Percentiles rank a stretch among this genome's conserved stretches.
Evolutionary conservation across 2,888 invertebrate species (phyloP).

Genomic region (Eupeodes luniger): DNA sequence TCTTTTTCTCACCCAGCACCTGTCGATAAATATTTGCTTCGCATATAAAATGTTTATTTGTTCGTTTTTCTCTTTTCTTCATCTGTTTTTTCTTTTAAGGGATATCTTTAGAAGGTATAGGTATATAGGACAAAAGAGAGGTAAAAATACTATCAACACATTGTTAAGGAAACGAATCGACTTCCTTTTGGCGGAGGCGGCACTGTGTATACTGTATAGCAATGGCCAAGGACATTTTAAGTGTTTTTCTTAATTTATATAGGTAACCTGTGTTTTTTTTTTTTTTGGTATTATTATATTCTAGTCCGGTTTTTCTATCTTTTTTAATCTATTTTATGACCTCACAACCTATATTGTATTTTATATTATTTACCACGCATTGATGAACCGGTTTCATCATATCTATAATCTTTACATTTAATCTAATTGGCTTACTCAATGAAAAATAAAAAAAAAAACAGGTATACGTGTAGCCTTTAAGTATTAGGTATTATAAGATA

Average conservation of each 20-base stretch:
- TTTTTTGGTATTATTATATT: conserved; percentile 6
- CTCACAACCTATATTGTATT: background rate
- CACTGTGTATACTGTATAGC: too few relatives aligned
- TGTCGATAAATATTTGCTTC: conserved; percentile 71
- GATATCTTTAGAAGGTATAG: background rate
- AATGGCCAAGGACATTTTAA: conserved; percentile 58
- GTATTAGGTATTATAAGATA: background rate
- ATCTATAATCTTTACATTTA: conserved; percentile 2
- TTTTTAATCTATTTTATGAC: conserved; percentile 3
- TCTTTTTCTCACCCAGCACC: conserved; percentile 59
- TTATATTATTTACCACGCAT: background rate
- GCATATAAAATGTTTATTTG: conserved; percentile 18
- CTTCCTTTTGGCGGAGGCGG: conserved; percentile 54
- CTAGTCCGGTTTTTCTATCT: conserved; percentile 4
- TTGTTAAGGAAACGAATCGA: conserved; percentile 61
- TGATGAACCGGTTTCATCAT: conserved; percentile 13
- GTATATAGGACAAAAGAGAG: conserved; percentile 31
- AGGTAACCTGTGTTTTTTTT: conserved; percentile 33
- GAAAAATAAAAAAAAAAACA: background rate
- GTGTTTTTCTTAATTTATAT: conserved; percentile 69
- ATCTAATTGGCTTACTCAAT: conserved; percentile 24
- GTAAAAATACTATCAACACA: conserved; percentile 61
- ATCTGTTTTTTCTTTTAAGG: background rate
- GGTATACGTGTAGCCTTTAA: too few relatives aligned
- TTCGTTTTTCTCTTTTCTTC: conserved; percentile 14